Percentiles rank a stretch among this genome's conserved stretches.
Evolutionary conservation across 2,113 vertebrate genomes (phyloP).

Genomic region (Seriola dumerili): DNA sequence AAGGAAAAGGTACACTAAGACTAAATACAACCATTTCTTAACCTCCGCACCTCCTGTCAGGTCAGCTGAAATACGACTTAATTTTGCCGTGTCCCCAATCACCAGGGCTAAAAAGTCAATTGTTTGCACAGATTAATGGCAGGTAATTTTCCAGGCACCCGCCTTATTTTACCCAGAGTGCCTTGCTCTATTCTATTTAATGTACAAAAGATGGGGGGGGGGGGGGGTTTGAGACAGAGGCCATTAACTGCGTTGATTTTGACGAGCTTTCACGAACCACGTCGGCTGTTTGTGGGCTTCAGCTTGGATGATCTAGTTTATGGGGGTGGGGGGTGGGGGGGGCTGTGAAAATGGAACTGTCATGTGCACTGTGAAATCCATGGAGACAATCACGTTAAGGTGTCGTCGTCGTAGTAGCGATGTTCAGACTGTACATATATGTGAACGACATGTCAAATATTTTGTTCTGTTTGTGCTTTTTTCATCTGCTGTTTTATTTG

Average conservation of each 20-base stretch:
- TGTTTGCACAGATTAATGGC: conserved; percentile 84
- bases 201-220: conserved; percentile 54
- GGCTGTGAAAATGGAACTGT: conserved; percentile 54
- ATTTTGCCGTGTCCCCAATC: conserved; percentile 78
- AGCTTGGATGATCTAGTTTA: no score
- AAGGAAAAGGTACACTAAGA: conserved; percentile 64
- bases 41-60: conserved; percentile 62
- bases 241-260: conserved; percentile 34
- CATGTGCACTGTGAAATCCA: conserved; percentile 63
- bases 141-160: conserved; percentile 74
- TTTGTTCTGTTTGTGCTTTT: conserved; percentile 56
- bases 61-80: conserved; percentile 76
- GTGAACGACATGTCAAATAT: conserved; percentile 55
- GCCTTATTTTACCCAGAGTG: conserved; percentile 76
- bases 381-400: conserved; percentile 64
- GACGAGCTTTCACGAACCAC: conserved; percentile 24
- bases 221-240: conserved; percentile 7
- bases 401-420: conserved; percentile 5
- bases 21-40: conserved; percentile 57
- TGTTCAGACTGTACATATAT: conserved; percentile 64
- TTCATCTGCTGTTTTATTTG: conserved; percentile 54
- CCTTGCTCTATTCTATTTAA: conserved; percentile 82
- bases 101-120: conserved; percentile 76
- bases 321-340: not conserved
- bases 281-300: conserved; percentile 14